Evolutionary conservation across 2,113 vertebrate genomes (phyloP).

Genomic region (Callocephalon fimbriatum): DNA sequence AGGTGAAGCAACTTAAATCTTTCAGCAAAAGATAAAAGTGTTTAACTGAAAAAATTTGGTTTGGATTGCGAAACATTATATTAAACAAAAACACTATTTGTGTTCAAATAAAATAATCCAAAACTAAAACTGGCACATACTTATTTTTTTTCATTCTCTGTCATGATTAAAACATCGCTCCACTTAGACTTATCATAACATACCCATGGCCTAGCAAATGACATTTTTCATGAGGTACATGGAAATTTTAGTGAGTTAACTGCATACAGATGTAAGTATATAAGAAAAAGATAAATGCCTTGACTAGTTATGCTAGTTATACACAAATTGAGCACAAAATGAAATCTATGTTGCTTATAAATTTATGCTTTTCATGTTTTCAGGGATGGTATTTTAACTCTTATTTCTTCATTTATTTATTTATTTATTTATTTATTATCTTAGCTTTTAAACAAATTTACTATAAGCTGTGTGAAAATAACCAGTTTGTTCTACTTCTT

Average conservation of each 20-base stretch:
- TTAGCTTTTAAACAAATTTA: not conserved
- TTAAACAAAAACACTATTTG: not conserved
- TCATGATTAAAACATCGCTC: not conserved
- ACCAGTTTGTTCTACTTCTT: not conserved
- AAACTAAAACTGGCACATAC: not conserved
- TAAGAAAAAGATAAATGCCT: not conserved
- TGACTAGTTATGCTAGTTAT: not conserved
- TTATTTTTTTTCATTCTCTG: not conserved
- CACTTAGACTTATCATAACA: not conserved
- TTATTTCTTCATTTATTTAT: not conserved
- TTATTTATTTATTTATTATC: not conserved
- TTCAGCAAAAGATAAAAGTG: not conserved
- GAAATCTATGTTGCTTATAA: not conserved
- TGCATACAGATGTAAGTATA: not conserved
- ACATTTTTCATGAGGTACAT: not conserved
- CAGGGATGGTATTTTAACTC: not conserved
- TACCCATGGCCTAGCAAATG: not conserved
- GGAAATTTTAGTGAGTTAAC: not conserved
- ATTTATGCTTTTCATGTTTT: not conserved
- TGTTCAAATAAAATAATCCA: not conserved
- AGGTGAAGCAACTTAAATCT: not conserved
- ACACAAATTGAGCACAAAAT: not conserved
- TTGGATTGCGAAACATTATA: not conserved
- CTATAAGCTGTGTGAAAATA: not conserved
- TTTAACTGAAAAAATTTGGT: not conserved